Conservation (phyloP, 1,140 invertebrate species). For the Sminthurinus signatus region DNA sequence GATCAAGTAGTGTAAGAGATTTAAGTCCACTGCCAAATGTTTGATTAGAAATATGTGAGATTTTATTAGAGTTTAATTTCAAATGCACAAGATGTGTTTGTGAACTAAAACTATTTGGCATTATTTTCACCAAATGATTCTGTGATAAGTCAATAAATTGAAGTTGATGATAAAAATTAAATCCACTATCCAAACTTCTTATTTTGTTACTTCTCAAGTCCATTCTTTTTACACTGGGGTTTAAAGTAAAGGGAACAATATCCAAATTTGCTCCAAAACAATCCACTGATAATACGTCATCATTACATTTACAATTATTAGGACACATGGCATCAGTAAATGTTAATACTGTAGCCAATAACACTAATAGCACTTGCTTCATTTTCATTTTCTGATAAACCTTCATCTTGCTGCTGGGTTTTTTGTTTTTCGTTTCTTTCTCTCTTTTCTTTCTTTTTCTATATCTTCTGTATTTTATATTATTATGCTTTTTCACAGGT, state of each 20-base stretch:
- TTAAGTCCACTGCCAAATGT: slow-evolving; percentile 68
- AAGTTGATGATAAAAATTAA: slow-evolving; percentile 77
- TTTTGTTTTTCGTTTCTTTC: too few relatives aligned
- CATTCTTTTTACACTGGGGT: slow-evolving; percentile 71
- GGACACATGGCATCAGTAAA: slow-evolving; percentile 55
- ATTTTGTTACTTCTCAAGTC: slow-evolving; percentile 77
- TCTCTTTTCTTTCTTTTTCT: too few relatives aligned
- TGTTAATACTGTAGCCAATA: neutral
- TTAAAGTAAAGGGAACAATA: slow-evolving; percentile 82
- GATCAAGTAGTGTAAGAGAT: slow-evolving; percentile 67
- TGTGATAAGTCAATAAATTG: slow-evolving; percentile 74
- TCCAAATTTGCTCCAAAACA: slow-evolving; percentile 77
- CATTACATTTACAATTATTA: slow-evolving; percentile 72
- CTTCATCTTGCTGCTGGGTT: too few relatives aligned
- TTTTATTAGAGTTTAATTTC: slow-evolving; percentile 75
- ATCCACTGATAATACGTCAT: slow-evolving; percentile 76
- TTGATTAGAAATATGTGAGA: slow-evolving; percentile 64
- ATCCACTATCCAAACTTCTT: slow-evolving; percentile 74
- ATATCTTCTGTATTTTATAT: too few relatives aligned
- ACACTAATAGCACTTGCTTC: neutral
- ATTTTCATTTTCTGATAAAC: neutral
- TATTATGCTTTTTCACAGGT: too few relatives aligned
- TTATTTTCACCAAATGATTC: slow-evolving; percentile 73
- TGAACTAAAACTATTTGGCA: slow-evolving; percentile 65
- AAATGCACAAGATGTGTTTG: slow-evolving; percentile 74